Conservation (phyloP, 2,797 vertebrate species). For the Phalloptychus januarius region DNA sequence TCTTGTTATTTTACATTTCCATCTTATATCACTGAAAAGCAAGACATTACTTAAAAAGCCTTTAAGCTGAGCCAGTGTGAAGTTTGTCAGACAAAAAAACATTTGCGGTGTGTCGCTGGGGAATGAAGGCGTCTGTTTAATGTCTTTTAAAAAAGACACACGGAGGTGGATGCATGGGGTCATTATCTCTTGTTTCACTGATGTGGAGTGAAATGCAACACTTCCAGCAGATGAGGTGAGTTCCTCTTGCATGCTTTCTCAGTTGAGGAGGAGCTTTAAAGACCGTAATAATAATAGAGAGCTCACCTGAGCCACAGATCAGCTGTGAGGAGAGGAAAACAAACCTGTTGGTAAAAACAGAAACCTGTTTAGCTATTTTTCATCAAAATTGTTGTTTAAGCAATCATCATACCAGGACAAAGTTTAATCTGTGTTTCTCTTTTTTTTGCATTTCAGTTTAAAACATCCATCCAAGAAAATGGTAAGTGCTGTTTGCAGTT, state of each 20-base stretch:
- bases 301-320: conserved; percentile 32
- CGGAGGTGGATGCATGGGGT: conserved; percentile 6
- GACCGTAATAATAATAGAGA: conserved; percentile 15
- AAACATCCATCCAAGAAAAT: conserved; percentile 29
- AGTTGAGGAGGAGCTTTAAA: conserved; percentile 25
- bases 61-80: not conserved
- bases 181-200: conserved; percentile 38
- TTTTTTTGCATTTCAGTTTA: conserved; percentile 17
- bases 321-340: conserved; percentile 27
- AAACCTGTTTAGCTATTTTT: not conserved
- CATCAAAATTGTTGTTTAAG: no score
- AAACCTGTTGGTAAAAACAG: conserved; percentile 52
- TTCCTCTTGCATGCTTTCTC: conserved; percentile 35
- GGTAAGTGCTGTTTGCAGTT: conserved; percentile 58
- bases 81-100: not conserved
- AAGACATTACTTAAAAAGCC: not conserved
- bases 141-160: not conserved
- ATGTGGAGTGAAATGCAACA: conserved; percentile 54
- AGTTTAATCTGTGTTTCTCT: not conserved
- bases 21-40: not conserved
- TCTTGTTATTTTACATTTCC: not conserved
- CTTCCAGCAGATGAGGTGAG: conserved; percentile 33
- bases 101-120: not conserved
- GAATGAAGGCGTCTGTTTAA: not conserved
- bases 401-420: no score